phyloP scores from a whole-genome alignment of 2,797 vertebrate species.

The Gallinago nigripennis region DNA sequence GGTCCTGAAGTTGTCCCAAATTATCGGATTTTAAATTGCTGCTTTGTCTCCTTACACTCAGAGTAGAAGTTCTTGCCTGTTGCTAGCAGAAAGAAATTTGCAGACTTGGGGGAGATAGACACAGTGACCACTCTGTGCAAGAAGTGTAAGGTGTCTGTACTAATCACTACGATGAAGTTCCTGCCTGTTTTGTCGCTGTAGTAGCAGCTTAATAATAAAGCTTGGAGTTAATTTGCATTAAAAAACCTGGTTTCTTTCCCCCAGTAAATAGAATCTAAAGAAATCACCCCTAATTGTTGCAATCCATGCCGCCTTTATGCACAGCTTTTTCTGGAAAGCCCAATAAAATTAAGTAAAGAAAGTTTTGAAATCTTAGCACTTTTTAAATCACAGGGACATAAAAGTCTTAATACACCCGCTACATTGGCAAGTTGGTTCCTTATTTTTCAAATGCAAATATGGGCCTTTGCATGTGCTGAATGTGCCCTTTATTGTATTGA shows the following conservation, averaged over 20 bases:
- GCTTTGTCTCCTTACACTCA: neutral
- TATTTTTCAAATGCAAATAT: slow-evolving; percentile 14
- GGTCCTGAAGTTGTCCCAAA: no score
- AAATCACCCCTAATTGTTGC: neutral
- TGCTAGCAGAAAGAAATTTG: neutral
- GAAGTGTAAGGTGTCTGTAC: neutral
- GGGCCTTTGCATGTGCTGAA: neutral
- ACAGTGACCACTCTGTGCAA: neutral
- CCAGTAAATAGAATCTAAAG: neutral
- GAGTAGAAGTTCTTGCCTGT: neutral
- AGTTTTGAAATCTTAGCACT: neutral
- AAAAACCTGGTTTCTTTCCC: neutral
- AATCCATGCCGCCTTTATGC: neutral
- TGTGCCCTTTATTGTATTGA: slow-evolving; percentile 13
- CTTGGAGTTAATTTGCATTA: neutral
- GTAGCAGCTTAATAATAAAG: neutral
- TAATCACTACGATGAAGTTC: neutral
- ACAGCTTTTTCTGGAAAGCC: neutral
- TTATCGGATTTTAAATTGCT: neutral
- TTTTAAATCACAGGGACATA: neutral
- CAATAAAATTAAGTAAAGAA: neutral
- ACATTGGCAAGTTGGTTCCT: neutral
- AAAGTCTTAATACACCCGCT: neutral
- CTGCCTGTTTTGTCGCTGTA: neutral
- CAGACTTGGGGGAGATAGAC: neutral